phyloP scores from a whole-genome alignment of 2,797 vertebrate genomes.

The Myotis daubentonii region DNA sequence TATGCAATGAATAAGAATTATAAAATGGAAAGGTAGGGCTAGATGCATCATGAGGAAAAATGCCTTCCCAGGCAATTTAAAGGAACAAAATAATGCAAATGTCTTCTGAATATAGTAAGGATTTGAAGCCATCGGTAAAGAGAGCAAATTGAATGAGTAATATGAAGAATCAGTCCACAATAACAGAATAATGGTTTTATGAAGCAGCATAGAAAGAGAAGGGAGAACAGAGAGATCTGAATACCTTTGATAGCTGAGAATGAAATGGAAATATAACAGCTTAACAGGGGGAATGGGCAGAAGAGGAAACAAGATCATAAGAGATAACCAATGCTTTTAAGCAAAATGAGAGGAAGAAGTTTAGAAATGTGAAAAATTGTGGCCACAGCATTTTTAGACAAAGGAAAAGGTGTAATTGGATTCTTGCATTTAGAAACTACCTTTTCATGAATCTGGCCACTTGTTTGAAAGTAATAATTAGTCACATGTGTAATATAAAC shows the following conservation, averaged over 20 bases:
- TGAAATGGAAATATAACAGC: conserved; percentile 76
- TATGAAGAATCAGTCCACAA: conserved; percentile 14
- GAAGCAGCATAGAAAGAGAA: conserved; percentile 53
- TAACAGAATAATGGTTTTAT: conserved; percentile 58
- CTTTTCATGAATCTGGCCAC: background rate
- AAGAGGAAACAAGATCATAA: conserved; percentile 47
- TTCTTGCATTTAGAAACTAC: background rate
- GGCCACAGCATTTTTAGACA: background rate
- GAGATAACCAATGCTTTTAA: conserved; percentile 39
- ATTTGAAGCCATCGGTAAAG: conserved; percentile 50
- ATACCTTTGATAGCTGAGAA: conserved; percentile 69
- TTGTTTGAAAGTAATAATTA: conserved; percentile 37
- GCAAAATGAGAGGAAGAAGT: background rate
- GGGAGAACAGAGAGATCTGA: conserved; percentile 69
- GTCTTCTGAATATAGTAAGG: background rate
- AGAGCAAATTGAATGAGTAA: conserved; percentile 51
- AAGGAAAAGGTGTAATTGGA: background rate
- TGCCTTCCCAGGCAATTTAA: conserved; percentile 50
- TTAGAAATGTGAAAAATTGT: background rate
- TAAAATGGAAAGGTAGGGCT: background rate
- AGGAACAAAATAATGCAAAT: conserved; percentile 58
- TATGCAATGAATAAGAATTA: conserved; percentile 28
- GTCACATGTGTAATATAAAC: background rate
- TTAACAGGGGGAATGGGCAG: conserved; percentile 69
- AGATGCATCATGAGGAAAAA: background rate